Percentiles rank a stretch among this genome's conserved stretches.
Conservation (phyloP, 1,140 invertebrate species). For the Apocrypta bakeri region DNA sequence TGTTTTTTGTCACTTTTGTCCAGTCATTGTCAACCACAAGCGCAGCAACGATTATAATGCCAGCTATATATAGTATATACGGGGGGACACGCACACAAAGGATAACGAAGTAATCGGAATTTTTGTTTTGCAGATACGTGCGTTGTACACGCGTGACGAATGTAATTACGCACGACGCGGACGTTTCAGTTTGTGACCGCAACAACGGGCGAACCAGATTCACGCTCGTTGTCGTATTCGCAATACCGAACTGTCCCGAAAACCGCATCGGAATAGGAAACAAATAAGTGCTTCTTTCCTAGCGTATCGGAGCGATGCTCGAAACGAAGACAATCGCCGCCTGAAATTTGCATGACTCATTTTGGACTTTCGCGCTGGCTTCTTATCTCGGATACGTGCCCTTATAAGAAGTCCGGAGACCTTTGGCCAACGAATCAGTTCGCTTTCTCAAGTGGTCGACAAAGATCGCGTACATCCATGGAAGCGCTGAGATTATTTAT, state of each 20-base stretch:
- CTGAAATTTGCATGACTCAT: background rate
- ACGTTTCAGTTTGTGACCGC: slow-evolving; percentile 72
- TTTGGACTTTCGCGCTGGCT: background rate
- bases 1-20: too few species aligned
- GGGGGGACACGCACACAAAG: too few species aligned
- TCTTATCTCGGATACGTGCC: background rate
- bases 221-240: slow-evolving; percentile 67
- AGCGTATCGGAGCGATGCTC: background rate
- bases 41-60: too few species aligned
- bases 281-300: too few species aligned
- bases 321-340: background rate
- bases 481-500: background rate
- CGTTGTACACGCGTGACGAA: too few species aligned
- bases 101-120: too few species aligned
- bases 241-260: slow-evolving; percentile 64
- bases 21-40: too few species aligned
- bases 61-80: too few species aligned
- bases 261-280: background rate
- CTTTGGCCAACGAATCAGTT: background rate
- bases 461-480: too few species aligned
- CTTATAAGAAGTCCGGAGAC: background rate
- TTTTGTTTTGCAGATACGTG: too few species aligned
- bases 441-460: slow-evolving; percentile 24
- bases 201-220: slow-evolving; percentile 65
- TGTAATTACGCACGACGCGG: slow-evolving; percentile 52